Conservation (phyloP, 2,113 vertebrate genomes). For the Myrmecobius fasciatus region DNA sequence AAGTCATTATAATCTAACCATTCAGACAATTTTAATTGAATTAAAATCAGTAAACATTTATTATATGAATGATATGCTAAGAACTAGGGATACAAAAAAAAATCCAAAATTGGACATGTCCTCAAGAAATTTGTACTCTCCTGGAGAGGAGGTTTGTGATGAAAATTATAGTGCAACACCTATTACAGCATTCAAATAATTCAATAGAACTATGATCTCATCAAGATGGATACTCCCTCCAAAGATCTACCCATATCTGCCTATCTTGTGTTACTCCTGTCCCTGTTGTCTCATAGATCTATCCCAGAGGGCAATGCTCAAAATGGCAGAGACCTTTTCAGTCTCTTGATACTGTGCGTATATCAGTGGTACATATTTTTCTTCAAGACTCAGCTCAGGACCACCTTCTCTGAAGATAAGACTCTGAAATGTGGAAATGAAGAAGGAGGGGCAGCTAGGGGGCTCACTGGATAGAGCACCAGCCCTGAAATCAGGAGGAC, state of each 20-base stretch:
- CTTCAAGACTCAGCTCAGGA: too few species aligned
- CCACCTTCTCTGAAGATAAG: too few species aligned
- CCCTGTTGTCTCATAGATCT: neutral
- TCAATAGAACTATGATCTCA: neutral
- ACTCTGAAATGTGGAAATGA: neutral
- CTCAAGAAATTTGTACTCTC: neutral
- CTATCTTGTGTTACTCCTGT: neutral
- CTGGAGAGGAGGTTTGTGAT: too few species aligned
- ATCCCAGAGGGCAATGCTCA: neutral
- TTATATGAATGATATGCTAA: neutral
- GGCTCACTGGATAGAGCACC: too few species aligned
- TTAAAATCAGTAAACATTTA: neutral
- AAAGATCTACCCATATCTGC: neutral
- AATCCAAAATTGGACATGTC: neutral
- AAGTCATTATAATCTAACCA: neutral
- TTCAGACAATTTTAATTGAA: neutral
- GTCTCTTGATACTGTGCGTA: neutral
- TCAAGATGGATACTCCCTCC: neutral
- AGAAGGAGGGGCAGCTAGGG: too few species aligned
- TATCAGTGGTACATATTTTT: neutral
- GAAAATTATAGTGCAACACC: too few species aligned
- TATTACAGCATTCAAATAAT: neutral
- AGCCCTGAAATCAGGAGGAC: too few species aligned
- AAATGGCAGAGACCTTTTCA: neutral
- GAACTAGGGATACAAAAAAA: neutral